Conservation (phyloP, 2,113 vertebrate species). For the Enhydra lutris region DNA sequence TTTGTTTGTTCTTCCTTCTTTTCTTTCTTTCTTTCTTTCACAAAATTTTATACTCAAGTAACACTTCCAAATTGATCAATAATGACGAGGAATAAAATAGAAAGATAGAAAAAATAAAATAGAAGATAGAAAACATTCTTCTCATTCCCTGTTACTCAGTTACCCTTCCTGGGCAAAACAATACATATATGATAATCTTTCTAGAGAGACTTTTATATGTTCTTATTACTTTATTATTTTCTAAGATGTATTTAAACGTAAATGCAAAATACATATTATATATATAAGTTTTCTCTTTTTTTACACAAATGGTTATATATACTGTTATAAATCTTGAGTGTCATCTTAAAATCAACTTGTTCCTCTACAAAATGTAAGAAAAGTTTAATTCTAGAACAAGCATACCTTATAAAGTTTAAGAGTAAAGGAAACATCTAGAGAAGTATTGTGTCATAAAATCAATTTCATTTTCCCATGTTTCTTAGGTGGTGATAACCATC, state of each 20-base stretch:
- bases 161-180: neutral
- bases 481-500: neutral
- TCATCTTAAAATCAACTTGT: neutral
- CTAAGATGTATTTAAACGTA: neutral
- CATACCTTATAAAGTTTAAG: neutral
- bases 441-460: neutral
- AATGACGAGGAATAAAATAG: neutral
- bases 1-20: too few species aligned
- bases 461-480: neutral
- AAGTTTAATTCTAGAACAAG: neutral
- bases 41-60: neutral
- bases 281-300: neutral
- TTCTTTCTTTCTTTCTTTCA: neutral
- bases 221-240: neutral
- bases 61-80: neutral
- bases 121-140: neutral
- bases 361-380: neutral
- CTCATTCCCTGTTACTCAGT: neutral
- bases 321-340: neutral
- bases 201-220: neutral
- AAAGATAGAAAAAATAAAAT: neutral
- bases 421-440: neutral
- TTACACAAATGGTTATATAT: neutral
- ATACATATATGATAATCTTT: neutral
- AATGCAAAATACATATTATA: neutral